These are phyloP conservation scores for Melanotaenia nigrans DNA, from an alignment of 2,797 vertebrate species.

Conservation along the genomic window DNA sequence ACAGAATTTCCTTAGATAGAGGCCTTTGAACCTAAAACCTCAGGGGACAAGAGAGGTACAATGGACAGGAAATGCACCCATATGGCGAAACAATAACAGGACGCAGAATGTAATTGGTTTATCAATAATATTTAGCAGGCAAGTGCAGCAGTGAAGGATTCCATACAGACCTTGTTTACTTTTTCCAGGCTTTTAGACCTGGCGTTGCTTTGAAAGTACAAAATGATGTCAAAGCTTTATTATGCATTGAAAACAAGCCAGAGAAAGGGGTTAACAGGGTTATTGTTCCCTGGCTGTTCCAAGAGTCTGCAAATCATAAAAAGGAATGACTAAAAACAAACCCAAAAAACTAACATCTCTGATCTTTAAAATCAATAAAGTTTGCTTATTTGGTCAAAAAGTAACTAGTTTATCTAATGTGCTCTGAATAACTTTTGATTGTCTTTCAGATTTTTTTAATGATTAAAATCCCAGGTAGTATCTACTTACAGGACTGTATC, in stretches of 20 bases:
- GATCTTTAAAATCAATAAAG: background rate
- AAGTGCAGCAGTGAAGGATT: conserved; percentile 41
- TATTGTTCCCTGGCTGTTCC: conserved; percentile 55
- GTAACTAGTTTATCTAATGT: background rate
- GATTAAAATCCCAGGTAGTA: background rate
- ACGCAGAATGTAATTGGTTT: conserved; percentile 55
- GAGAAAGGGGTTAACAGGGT: conserved; percentile 7
- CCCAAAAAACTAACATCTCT: background rate
- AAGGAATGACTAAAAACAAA: conserved; percentile 26
- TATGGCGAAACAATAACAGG: conserved; percentile 66
- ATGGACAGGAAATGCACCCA: conserved; percentile 69
- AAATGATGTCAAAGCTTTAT: conserved; percentile 50
- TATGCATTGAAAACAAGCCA: conserved; percentile 61
- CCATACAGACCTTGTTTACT: conserved; percentile 36
- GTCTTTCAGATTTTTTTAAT: background rate
- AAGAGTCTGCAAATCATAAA: background rate
- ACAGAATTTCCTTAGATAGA: conserved; percentile 49
- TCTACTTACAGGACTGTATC: background rate
- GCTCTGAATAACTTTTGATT: background rate
- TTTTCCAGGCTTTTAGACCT: conserved; percentile 30
- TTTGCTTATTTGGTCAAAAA: conserved; percentile 14
- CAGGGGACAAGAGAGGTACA: conserved; percentile 45
- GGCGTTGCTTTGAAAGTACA: conserved; percentile 55
- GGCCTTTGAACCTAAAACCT: conserved; percentile 55
- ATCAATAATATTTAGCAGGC: conserved; percentile 51